Evolutionary conservation across 2,888 invertebrate species (phyloP), one percentile per base, ranked within the genome.

Genomic region (Clanis bilineata): DNA sequence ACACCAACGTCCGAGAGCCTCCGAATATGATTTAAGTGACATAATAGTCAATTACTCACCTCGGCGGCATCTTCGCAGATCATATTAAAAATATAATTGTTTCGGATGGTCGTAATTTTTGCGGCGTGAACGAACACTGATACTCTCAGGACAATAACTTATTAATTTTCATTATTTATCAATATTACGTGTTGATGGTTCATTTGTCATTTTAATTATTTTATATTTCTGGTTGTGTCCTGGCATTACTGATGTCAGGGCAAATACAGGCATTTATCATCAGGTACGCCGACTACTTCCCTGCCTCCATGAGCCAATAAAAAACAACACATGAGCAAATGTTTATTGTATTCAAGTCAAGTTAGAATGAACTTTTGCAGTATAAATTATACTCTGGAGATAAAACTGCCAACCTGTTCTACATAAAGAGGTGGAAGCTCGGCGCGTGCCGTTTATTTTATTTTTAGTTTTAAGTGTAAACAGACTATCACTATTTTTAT

Each of bases 41-140:
- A 77, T 67, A 64, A 65, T 73, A 74, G 71, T 74, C 77, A 75
- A 81, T 84, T 79, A 80, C 77, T 82, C 73, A 80, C 74, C 72
- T 70, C 71, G 65, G 65, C 69, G 28, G 51, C 51, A 51, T 51
- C 51, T 45, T 51, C 51, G 66, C 70, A 58, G 62, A 68, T 61
- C 63, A 69, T 71, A 81, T 80, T 80, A 76, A 82, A 79, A 79
- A 74, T 76, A 76, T 85, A 85, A 87, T 87, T 85, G 87, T 85
- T 85, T 83, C 77, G 77, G 78, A 76, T 73, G 74, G 73, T 71
- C 76, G 80, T 85, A 82, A 78, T 77, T 85, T 76, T 76, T 12
- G 74, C 73, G 51, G 51, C 28, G 51, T 32, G 51, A 21, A 10
- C 32, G 51, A 32, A 51, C 51, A 18, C 7, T 15, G 32, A 10